These are phyloP conservation scores for Hylaeus volcanicus DNA, from an alignment of 1,140 invertebrate species.

Conservation along the genomic window DNA sequence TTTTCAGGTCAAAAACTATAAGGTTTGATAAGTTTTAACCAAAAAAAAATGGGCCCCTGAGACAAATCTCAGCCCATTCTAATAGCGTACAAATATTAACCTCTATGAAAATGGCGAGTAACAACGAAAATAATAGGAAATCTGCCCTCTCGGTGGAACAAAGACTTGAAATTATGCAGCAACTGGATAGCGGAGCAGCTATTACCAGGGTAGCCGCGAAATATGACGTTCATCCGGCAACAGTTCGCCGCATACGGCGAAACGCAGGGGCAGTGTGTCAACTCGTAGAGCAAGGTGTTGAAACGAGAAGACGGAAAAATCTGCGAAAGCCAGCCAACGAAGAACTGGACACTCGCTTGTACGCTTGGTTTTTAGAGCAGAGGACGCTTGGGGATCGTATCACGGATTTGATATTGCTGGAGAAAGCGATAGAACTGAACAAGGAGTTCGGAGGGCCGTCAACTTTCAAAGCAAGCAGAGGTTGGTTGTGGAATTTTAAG, in stretches of 20 bases:
- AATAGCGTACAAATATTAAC: too few relatives aligned
- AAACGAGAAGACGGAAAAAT: not conserved
- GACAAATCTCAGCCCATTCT: too few relatives aligned
- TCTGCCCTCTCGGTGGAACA: not conserved
- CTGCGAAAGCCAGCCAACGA: not conserved
- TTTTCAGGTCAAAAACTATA: too few relatives aligned
- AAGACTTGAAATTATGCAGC: not conserved
- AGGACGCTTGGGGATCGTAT: not conserved
- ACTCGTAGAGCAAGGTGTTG: not conserved
- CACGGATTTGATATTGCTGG: not conserved
- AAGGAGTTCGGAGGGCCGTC: constrained; percentile 3
- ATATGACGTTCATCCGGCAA: not conserved
- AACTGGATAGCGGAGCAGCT: not conserved
- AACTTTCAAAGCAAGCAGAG: constrained; percentile 1
- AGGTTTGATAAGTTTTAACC: too few relatives aligned
- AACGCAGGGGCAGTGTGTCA: not conserved
- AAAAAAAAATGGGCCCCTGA: too few relatives aligned
- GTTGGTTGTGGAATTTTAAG: constrained; percentile 14
- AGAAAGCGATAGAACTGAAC: not conserved
- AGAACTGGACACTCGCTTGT: not conserved
- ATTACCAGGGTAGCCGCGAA: not conserved
- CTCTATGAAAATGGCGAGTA: not conserved
- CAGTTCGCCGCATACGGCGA: not conserved
- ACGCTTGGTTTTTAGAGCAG: not conserved
- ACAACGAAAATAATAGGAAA: not conserved